Conservation (phyloP, 2,113 vertebrate genomes). For the Corythaixoides concolor region DNA sequence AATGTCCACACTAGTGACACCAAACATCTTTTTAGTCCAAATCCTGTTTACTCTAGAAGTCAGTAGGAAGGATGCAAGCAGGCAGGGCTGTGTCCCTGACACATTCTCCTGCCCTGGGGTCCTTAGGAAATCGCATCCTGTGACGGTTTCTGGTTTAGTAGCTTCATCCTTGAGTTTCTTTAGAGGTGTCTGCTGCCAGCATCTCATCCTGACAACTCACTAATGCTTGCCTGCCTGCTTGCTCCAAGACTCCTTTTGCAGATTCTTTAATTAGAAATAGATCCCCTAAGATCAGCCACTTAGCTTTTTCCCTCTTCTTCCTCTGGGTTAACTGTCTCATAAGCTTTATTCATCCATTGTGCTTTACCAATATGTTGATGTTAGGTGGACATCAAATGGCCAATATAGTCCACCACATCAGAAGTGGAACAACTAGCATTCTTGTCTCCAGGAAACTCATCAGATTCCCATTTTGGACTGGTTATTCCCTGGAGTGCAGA, state of each 20-base stretch:
- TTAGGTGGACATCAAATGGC: neutral
- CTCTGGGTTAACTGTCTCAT: neutral
- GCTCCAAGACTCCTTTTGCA: neutral
- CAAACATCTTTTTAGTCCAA: neutral
- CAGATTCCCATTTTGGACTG: neutral
- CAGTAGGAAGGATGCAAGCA: neutral
- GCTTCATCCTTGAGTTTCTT: neutral
- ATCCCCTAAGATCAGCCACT: neutral
- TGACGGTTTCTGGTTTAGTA: neutral
- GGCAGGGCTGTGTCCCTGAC: neutral
- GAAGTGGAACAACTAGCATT: neutral
- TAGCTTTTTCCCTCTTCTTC: neutral
- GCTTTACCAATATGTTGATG: neutral
- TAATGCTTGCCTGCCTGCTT: neutral
- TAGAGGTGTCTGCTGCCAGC: neutral
- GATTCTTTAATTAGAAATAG: neutral
- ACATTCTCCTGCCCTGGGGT: neutral
- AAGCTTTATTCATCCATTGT: neutral
- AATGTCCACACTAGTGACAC: neutral
- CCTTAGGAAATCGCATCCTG: neutral
- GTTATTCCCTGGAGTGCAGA: neutral
- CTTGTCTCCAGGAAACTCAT: neutral
- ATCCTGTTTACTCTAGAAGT: neutral
- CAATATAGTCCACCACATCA: neutral
- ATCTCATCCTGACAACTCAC: neutral